Evolutionary conservation across 1,140 invertebrate genomes (phyloP), one percentile per base, ranked within the genome.

Genomic region (Sycophila sp.): DNA sequence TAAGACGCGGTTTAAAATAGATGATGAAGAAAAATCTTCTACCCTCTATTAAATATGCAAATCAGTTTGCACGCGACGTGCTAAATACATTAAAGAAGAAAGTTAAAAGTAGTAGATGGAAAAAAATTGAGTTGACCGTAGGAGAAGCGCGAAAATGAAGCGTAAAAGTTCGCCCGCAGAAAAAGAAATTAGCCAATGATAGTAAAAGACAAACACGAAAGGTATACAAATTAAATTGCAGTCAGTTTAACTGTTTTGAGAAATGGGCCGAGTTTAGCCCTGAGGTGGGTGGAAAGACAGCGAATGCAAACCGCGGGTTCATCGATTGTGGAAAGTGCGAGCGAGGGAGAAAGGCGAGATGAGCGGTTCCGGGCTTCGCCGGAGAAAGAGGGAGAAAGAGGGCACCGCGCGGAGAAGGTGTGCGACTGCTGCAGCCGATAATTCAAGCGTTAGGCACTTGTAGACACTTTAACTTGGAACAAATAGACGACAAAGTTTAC

Each of bases 401-500:
- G 11, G 4, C 8, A 19, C n/a, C 2, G 22, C 5, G 11, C 7
- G 10, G 30, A 32, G n/a, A 11, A 30, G 30, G 38, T 19, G 40
- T 36, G 58, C 45, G 22, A 58, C 40, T 40, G 55, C 36, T 34
- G 51, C 42, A 65, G 62, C 69, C 62, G 69, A 71, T 71, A 71
- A 71, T 71, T 71, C 69, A 71, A 60, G 69, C 69, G 69, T 51
- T 60, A 58, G 69, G 51, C 69, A 71, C 69, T 71, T 66, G 69
- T 66, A 71, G 69, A 66, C 69, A 66, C 69, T 71, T 71, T 71
- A 71, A 71, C 69, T 71, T 59, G 69, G 69, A 60, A 66, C 69
- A 71, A 71, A 71, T 71, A 71, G 69, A 66, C 69, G 69, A 71
- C 62, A 71, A 71, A 71, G 62, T 71, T 71, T 71, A 65, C 69